These are phyloP conservation scores for Spisula solida DNA, from an alignment of 2,888 invertebrate species.

Conservation along the genomic window DNA sequence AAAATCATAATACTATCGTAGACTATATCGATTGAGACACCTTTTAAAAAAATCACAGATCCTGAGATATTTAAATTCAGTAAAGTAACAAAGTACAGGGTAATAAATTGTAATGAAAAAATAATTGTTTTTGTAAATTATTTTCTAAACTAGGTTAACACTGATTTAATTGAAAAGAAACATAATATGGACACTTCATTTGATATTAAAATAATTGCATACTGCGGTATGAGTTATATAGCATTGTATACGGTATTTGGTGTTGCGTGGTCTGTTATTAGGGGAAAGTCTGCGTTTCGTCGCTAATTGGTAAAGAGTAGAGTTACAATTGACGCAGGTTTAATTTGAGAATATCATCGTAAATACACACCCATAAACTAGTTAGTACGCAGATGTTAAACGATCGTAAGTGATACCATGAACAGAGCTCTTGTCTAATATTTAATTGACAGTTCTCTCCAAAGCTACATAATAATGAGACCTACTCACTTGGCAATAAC, in stretches of 20 bases:
- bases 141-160: not conserved
- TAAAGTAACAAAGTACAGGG: not conserved
- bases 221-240: not conserved
- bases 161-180: not conserved
- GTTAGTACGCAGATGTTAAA: not conserved
- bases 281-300: too few species aligned
- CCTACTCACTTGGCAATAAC: not conserved
- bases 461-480: not conserved
- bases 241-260: not conserved
- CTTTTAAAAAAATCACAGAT: too few species aligned
- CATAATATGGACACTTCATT: not conserved
- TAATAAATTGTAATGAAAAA: not conserved
- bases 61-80: too few species aligned
- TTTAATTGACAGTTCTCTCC: not conserved
- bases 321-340: not conserved
- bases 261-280: not conserved
- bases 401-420: not conserved
- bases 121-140: not conserved
- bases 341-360: not conserved
- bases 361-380: not conserved
- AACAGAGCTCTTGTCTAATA: not conserved
- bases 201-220: not conserved
- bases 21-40: too few species aligned
- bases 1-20: too few species aligned
- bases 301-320: not conserved